Evolutionary conservation across 2,797 vertebrate species (phyloP).

Genomic region (Spinus olivaceus): DNA sequence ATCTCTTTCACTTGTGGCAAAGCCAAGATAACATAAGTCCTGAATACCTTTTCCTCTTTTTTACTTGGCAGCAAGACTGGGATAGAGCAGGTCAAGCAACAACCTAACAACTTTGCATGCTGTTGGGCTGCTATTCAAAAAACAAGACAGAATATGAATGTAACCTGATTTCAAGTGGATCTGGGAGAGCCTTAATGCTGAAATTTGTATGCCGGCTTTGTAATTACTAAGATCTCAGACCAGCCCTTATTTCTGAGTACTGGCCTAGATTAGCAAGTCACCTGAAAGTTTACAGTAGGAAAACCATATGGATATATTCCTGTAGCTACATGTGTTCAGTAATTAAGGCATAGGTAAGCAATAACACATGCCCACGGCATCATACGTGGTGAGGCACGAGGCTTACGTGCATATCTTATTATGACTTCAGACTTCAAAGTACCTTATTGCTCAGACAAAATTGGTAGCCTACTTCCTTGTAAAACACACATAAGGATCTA

Average conservation of each 20-base stretch:
- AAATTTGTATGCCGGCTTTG: not conserved
- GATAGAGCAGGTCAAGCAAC: not conserved
- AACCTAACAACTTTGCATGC: not conserved
- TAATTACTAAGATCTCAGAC: not conserved
- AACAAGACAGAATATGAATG: not conserved
- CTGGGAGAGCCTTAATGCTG: not conserved
- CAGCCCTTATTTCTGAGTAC: not conserved
- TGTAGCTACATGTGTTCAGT: constrained; percentile 48
- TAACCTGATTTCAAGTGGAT: not conserved
- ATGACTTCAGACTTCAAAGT: constrained; percentile 59
- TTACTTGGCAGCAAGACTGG: not conserved
- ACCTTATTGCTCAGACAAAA: constrained; percentile 62
- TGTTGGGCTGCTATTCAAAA: not conserved
- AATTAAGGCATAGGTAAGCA: constrained; percentile 46
- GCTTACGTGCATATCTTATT: constrained; percentile 44
- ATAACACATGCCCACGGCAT: constrained; percentile 51
- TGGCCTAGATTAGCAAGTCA: constrained; percentile 27
- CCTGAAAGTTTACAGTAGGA: constrained; percentile 50
- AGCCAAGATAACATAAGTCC: not conserved
- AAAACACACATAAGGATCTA: not conserved
- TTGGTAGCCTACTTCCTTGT: constrained; percentile 8
- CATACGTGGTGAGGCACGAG: constrained; percentile 61
- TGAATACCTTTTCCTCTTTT: not conserved
- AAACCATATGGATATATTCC: constrained; percentile 41
- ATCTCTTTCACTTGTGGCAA: not conserved